Evolutionary conservation across 1,140 invertebrate species (phyloP).

Genomic region (Drosophila fuyamai): DNA sequence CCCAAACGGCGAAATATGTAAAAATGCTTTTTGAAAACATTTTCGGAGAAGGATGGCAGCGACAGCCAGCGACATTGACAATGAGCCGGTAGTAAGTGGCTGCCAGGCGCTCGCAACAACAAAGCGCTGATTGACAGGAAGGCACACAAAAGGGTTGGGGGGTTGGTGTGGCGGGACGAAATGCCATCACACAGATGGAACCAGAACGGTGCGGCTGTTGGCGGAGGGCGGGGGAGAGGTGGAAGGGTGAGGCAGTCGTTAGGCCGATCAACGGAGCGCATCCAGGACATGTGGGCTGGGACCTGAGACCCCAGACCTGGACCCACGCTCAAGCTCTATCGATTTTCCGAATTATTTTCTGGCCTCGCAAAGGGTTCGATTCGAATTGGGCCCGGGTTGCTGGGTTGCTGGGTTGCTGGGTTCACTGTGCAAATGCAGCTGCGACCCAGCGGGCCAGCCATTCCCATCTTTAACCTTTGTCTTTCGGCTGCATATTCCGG

Average conservation of each 20-base stretch:
- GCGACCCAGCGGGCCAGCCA: conserved; percentile 29
- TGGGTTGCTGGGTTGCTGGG: conserved; percentile 18
- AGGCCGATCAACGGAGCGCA: conserved; percentile 70
- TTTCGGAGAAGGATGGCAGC: conserved; percentile 50
- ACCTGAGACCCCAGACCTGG: conserved; percentile 16
- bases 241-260: conserved; percentile 63
- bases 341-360: conserved; percentile 51
- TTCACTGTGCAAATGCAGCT: conserved; percentile 57
- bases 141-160: conserved; percentile 20
- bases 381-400: conserved; percentile 2
- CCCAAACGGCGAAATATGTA: conserved; percentile 58
- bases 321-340: conserved; percentile 32
- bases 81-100: conserved; percentile 78
- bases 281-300: conserved; percentile 68
- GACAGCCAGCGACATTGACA: conserved; percentile 75
- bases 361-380: conserved; percentile 14
- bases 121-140: conserved; percentile 80
- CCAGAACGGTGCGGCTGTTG: not conserved
- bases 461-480: conserved; percentile 31
- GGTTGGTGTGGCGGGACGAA: not conserved
- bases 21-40: conserved; percentile 66
- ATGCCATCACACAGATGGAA: conserved; percentile 22
- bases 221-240: not conserved
- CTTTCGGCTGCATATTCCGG: conserved; percentile 28
- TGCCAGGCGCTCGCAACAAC: conserved; percentile 62